A percentile compares a stretch with the other conserved stretches of the same genome.
phyloP scores from a whole-genome alignment of 2,888 invertebrate species.

The Hypena proboscidalis region DNA sequence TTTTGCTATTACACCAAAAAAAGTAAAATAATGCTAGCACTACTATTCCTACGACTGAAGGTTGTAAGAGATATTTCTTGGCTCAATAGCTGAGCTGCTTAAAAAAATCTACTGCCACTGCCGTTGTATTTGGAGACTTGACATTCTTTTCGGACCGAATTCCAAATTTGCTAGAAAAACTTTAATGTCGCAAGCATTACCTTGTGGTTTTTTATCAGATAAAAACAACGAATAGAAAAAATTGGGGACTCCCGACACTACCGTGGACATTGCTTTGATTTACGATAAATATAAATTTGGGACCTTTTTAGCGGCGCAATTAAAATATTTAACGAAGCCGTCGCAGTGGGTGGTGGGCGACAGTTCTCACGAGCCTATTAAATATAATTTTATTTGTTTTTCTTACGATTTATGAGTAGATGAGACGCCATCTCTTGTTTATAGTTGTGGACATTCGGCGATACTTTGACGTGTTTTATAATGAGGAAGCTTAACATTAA shows the following conservation, averaged over 20 bases:
- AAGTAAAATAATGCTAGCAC: no score
- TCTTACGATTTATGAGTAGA: slow-evolving; percentile 59
- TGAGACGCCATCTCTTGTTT: slow-evolving; percentile 55
- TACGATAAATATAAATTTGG: slow-evolving; percentile 77
- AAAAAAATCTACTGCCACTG: no score
- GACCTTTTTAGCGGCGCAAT: slow-evolving; percentile 80
- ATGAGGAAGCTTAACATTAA: slow-evolving; percentile 47
- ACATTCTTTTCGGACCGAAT: neutral
- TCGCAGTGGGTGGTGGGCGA: slow-evolving; percentile 83
- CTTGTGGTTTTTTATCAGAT: slow-evolving; percentile 40
- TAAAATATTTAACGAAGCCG: slow-evolving; percentile 81
- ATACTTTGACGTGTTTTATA: slow-evolving; percentile 55
- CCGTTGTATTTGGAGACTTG: no score
- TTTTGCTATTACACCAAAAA: no score
- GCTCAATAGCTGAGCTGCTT: no score
- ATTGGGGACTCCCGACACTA: slow-evolving; percentile 71
- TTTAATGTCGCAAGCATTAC: slow-evolving; percentile 20
- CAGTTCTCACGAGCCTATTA: slow-evolving; percentile 84
- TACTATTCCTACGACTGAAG: no score
- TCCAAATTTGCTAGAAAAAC: neutral
- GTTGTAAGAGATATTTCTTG: no score
- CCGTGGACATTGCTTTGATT: slow-evolving; percentile 78
- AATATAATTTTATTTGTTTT: slow-evolving; percentile 82
- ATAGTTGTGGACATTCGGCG: slow-evolving; percentile 54
- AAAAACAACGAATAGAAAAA: slow-evolving; percentile 29